Conservation (phyloP, 2,888 invertebrate genomes). For the Trachelus troglodyta region DNA sequence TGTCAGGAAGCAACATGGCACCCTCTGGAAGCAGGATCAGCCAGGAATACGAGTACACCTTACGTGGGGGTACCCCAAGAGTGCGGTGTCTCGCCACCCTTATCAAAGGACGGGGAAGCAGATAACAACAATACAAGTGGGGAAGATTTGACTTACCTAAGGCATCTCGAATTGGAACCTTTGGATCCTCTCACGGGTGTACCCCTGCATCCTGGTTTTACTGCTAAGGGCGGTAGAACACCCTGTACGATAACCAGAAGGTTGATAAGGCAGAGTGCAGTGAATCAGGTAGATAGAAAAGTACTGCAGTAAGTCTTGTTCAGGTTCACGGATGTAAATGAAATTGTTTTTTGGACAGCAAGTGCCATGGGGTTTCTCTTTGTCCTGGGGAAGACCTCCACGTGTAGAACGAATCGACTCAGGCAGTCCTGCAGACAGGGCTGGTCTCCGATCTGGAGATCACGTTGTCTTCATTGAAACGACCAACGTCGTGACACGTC, state of each 20-base stretch:
- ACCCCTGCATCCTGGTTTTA: slow-evolving; percentile 66
- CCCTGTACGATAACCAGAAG: slow-evolving; percentile 85
- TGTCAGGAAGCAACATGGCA: slow-evolving; percentile 65
- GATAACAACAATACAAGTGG: slow-evolving; percentile 61
- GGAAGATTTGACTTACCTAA: slow-evolving; percentile 66
- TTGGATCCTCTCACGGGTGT: slow-evolving; percentile 73
- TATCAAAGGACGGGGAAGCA: slow-evolving; percentile 59
- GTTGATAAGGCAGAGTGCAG: slow-evolving; percentile 60
- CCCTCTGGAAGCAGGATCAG: slow-evolving; percentile 63
- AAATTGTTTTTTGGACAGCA: slow-evolving; percentile 28
- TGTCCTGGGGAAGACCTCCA: slow-evolving; percentile 91
- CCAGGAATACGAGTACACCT: slow-evolving; percentile 65
- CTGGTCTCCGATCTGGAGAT: slow-evolving; percentile 85
- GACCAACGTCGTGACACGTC: slow-evolving; percentile 86
- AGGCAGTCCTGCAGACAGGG: slow-evolving; percentile 84
- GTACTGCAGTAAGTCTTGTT: slow-evolving; percentile 31
- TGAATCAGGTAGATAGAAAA: slow-evolving; percentile 43
- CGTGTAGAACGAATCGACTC: slow-evolving; percentile 86
- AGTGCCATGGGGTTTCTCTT: slow-evolving; percentile 78
- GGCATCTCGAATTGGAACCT: slow-evolving; percentile 86
- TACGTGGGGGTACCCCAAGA: slow-evolving; percentile 56
- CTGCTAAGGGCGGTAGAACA: slow-evolving; percentile 77
- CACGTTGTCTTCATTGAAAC: slow-evolving; percentile 90
- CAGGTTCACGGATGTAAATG: background rate
- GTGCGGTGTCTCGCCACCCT: slow-evolving; percentile 55